phyloP scores from a whole-genome alignment of 1,140 invertebrate species.

The Scaptomyza graminum region DNA sequence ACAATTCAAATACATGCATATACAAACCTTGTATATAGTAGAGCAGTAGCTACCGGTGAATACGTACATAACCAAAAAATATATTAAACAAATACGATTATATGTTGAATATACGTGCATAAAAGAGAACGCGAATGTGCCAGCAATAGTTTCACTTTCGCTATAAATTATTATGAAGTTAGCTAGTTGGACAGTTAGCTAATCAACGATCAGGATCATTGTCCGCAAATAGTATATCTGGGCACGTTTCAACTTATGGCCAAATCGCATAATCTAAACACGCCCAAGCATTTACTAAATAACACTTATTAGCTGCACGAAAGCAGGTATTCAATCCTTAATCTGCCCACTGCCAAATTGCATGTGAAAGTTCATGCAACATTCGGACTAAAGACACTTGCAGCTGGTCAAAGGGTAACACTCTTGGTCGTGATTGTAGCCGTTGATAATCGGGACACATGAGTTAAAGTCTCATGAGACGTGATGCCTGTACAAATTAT shows the following conservation, averaged over 20 bases:
- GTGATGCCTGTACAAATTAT: constrained; percentile 71
- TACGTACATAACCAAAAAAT: constrained; percentile 1
- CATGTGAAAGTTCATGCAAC: constrained; percentile 68
- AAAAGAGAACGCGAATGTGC: constrained; percentile 41
- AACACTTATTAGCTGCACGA: constrained; percentile 53
- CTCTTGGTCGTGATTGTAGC: constrained; percentile 58
- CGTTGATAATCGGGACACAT: constrained; percentile 73
- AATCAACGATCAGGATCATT: constrained; percentile 37
- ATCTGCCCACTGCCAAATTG: constrained; percentile 31
- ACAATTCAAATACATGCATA: not conserved
- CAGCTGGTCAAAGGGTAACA: constrained; percentile 34
- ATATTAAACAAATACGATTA: constrained; percentile 11
- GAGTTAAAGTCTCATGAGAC: constrained; percentile 51
- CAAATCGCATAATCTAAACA: constrained; percentile 45
- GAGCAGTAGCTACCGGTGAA: constrained; percentile 21
- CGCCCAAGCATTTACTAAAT: constrained; percentile 60
- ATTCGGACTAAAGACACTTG: constrained; percentile 5
- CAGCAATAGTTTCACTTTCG: constrained; percentile 41
- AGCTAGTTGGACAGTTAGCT: constrained; percentile 24
- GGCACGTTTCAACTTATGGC: constrained; percentile 38
- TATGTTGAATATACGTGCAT: not conserved
- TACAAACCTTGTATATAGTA: not conserved
- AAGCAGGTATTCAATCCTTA: not conserved
- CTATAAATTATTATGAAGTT: constrained; percentile 37
- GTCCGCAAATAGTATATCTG: constrained; percentile 18